These are phyloP conservation scores for Actias luna DNA, from an alignment of 2,888 invertebrate species.

Conservation along the genomic window DNA sequence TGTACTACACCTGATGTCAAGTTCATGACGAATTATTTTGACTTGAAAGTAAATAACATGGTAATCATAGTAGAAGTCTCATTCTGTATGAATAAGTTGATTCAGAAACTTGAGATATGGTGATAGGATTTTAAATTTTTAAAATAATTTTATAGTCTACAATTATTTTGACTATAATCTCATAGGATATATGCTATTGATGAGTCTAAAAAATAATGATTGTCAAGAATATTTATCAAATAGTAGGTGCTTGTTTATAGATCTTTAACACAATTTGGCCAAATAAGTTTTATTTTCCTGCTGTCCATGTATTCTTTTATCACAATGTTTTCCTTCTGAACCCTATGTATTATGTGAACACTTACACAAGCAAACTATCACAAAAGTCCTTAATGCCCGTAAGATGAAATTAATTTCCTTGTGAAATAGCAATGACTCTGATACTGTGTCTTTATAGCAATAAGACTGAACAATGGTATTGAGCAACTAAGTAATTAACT, in stretches of 20 bases:
- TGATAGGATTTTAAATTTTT: no score
- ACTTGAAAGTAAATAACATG: neutral
- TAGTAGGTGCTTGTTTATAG: neutral
- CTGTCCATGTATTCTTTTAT: neutral
- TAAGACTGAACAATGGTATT: constrained; percentile 43
- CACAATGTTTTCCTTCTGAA: neutral
- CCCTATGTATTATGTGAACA: neutral
- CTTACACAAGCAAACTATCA: neutral
- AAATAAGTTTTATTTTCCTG: neutral
- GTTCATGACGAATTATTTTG: neutral
- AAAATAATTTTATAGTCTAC: no score
- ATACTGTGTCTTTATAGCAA: neutral
- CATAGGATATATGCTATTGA: no score
- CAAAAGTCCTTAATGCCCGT: neutral
- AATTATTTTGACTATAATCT: neutral
- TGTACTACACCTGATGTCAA: neutral
- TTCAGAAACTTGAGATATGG: neutral
- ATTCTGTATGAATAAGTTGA: neutral
- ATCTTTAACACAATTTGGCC: neutral
- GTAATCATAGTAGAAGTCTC: neutral
- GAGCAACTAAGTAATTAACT: constrained; percentile 31
- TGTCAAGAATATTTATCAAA: no score
- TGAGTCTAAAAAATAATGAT: no score
- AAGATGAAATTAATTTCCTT: neutral
- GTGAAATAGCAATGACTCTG: neutral